These are phyloP conservation scores for Ceyx cyanopectus DNA, from an alignment of 2,113 vertebrate genomes.

Conservation along the genomic window DNA sequence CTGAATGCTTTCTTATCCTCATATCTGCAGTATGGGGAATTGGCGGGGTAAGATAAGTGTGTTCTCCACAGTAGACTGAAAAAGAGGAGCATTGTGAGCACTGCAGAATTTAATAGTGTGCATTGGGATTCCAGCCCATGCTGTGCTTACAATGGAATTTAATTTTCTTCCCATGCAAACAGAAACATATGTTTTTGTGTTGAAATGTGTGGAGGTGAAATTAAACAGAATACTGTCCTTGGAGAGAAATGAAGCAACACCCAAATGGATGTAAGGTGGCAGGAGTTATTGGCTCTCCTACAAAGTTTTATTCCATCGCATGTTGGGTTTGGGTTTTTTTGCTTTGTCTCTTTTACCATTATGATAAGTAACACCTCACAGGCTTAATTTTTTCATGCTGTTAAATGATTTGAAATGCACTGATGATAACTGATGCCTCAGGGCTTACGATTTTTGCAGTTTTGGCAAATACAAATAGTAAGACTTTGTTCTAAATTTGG, in stretches of 20 bases:
- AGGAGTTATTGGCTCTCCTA: not conserved
- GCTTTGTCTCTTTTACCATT: not conserved
- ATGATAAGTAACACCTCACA: constrained; percentile 3
- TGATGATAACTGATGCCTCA: not conserved
- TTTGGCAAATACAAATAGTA: not conserved
- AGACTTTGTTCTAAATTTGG: constrained; percentile 15
- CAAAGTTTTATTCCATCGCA: not conserved
- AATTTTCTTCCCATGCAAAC: constrained; percentile 44
- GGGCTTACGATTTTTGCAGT: not conserved
- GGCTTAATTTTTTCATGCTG: constrained; percentile 10
- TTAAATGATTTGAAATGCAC: constrained; percentile 15
- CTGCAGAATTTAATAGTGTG: constrained; percentile 20
- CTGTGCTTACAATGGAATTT: constrained; percentile 53
- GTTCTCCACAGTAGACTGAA: constrained; percentile 3
- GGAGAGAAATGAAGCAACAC: constrained; percentile 9
- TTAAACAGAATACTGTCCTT: constrained; percentile 3
- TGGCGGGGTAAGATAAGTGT: constrained; percentile 6
- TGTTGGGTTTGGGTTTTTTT: not conserved
- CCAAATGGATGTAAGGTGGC: not conserved
- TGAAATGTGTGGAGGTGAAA: constrained; percentile 35
- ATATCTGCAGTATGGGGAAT: not conserved
- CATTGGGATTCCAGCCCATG: not conserved
- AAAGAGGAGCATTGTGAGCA: not conserved
- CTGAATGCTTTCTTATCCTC: not conserved
- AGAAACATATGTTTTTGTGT: constrained; percentile 32